Conservation (phyloP, 2,888 invertebrate species). For the Sepiola atlantica region DNA sequence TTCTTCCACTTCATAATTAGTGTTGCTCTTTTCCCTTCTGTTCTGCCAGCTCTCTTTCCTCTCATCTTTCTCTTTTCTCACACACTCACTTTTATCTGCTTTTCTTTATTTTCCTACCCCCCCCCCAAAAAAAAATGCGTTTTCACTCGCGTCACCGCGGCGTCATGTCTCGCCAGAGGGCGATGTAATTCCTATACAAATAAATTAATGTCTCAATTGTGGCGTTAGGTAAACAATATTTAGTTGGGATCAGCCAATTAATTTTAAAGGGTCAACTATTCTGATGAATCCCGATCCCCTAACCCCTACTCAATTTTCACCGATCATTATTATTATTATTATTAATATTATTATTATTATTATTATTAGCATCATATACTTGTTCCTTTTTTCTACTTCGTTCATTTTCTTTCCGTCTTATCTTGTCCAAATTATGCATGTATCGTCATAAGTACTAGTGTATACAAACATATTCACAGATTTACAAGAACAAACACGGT, state of each 20-base stretch:
- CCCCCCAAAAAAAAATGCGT: not conserved
- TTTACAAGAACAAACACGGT: no score
- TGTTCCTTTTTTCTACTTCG: not conserved
- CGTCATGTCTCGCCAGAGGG: conserved; percentile 37
- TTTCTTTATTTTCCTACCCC: not conserved
- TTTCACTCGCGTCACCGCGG: not conserved
- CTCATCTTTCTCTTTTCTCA: not conserved
- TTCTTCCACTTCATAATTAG: not conserved
- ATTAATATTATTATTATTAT: not conserved
- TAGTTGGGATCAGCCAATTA: conserved; percentile 45
- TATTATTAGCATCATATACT: not conserved
- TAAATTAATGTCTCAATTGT: conserved; percentile 40
- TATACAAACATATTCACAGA: no score
- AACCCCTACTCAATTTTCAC: no score
- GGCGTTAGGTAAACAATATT: conserved; percentile 43
- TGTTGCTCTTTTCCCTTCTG: not conserved
- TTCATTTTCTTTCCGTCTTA: not conserved
- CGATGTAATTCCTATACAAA: conserved; percentile 43
- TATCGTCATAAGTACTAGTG: not conserved
- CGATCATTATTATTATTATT: not conserved
- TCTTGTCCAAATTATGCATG: not conserved
- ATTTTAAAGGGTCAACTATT: conserved; percentile 42
- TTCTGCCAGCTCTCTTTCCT: not conserved
- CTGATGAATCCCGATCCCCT: not conserved
- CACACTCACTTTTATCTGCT: not conserved